Base-by-base conservation (phyloP, 2,797 vertebrate species). In the Malurus splendens region DNA sequence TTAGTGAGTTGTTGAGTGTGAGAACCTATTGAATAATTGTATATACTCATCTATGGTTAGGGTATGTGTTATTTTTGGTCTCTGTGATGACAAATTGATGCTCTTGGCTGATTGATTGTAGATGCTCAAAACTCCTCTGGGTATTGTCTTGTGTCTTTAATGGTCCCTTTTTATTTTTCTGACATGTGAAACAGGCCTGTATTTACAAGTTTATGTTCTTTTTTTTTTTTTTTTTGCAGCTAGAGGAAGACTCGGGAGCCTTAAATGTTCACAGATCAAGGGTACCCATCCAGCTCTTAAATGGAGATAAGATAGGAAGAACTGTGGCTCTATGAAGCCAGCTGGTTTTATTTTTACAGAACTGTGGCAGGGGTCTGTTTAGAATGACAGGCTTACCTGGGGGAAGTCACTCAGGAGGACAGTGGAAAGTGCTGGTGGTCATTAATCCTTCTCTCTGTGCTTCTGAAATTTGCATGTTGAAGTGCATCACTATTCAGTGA, bases 151-250 rank as follows among this genome's bases (percentile, higher is more conserved):
- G 2, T 59, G 13, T 51, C 33, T 68, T 51, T 61, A 68, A 33
- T 20, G 28, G 10, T 51, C 14, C 28, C 4, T 33, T 51, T 72
- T 39, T 9, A 9, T 68, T 82, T 52, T 72, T 78, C 38, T 76
- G 54, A 42, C 4, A 1, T 17, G 23, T 78, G 60, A 73, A 41
- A 32, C 30, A 64, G 27, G 2, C 60, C 18, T 56, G 9, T 71
- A 14, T 83, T 81, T 57, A 41, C 24, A 66, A 30, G 9, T 50
- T 74, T 36, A 15, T 3, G 1, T 59, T 61, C 0, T 27, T 85
- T 87, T 87, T 64, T 30, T 27, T 56, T 80, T 80, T 87, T 64
- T 30, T 27, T 56, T 80, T 80, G 48, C 10, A 41, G 32, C 12
- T 51, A 32, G 38, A 57, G 27, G 15, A 80, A 62, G 30, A 41